Conservation (phyloP, 2,888 invertebrate genomes). For the Tanytarsus gracilentus region DNA sequence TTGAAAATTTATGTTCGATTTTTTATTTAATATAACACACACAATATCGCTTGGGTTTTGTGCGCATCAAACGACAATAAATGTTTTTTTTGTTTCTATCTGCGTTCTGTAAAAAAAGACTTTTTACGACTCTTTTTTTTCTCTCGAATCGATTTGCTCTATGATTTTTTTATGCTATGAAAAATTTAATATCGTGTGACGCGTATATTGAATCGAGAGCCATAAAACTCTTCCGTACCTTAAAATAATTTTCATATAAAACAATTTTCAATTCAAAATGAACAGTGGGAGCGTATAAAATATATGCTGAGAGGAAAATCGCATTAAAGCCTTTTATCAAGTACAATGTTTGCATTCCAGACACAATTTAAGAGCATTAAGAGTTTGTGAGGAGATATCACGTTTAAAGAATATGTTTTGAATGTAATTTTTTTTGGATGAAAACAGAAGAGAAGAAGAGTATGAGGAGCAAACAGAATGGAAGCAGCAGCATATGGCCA, state of each 20-base stretch:
- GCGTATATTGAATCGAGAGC: background rate
- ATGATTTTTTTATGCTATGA: background rate
- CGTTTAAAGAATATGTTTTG: conserved; percentile 23
- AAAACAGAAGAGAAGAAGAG: background rate
- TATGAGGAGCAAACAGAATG: background rate
- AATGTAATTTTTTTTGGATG: background rate
- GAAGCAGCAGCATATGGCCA: conserved; percentile 11
- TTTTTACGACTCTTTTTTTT: too few relatives aligned
- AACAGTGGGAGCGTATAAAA: background rate
- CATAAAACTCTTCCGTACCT: conserved; percentile 4
- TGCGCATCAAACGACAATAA: too few relatives aligned
- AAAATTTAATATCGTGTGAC: background rate
- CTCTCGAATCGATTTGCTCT: too few relatives aligned
- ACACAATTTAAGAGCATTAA: conserved; percentile 17
- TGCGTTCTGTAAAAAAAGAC: too few relatives aligned
- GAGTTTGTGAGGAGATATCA: conserved; percentile 20
- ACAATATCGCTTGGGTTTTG: too few relatives aligned
- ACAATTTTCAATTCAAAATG: background rate
- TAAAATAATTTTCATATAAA: conserved; percentile 13
- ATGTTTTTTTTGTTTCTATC: too few relatives aligned
- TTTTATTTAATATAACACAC: too few relatives aligned
- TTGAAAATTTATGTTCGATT: background rate
- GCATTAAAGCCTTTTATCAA: conserved; percentile 10
- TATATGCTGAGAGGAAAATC: background rate
- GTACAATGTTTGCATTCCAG: conserved; percentile 10